Conservation (phyloP, 2,113 vertebrate genomes). For the Entosphenus tridentatus region DNA sequence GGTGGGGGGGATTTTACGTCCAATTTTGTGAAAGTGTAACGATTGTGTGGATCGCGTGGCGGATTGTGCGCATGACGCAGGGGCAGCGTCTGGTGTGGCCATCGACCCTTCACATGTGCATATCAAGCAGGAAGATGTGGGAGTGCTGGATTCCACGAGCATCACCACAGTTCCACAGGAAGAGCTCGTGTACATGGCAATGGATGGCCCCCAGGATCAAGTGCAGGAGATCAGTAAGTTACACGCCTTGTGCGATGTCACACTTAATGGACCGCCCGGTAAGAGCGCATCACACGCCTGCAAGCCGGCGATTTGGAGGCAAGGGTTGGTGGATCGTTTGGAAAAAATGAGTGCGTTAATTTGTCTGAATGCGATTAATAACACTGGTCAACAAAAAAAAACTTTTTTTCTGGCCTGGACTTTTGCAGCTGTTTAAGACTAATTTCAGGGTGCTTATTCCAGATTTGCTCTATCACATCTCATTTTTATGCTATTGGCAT, state of each 20-base stretch:
- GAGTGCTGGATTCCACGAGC: slow-evolving; percentile 46
- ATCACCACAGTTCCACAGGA: slow-evolving; percentile 52
- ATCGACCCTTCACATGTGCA: slow-evolving; percentile 57
- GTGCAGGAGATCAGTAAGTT: slow-evolving; percentile 67
- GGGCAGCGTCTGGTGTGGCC: slow-evolving; percentile 72
- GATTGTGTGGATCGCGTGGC: slow-evolving; percentile 14
- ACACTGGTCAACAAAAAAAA: too few species aligned
- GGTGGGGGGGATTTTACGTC: too few species aligned
- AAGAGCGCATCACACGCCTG: neutral
- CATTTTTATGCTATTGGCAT: too few species aligned
- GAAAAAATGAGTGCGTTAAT: neutral
- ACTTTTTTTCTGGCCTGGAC: too few species aligned
- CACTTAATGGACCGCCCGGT: neutral
- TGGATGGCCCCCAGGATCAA: slow-evolving; percentile 66
- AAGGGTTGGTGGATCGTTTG: slow-evolving; percentile 10
- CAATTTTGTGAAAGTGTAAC: neutral
- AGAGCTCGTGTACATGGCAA: slow-evolving; percentile 96
- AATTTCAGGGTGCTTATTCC: too few species aligned
- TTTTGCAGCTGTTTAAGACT: too few species aligned
- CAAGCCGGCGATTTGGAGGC: neutral
- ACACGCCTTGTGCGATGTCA: neutral
- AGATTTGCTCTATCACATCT: too few species aligned
- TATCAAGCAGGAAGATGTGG: slow-evolving; percentile 17
- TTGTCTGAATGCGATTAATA: neutral
- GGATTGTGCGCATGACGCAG: slow-evolving; percentile 26